Evolutionary conservation across 2,797 vertebrate species (phyloP), one percentile per base, ranked within the genome.

Genomic region (Tokudaia tokunoshimensis): DNA sequence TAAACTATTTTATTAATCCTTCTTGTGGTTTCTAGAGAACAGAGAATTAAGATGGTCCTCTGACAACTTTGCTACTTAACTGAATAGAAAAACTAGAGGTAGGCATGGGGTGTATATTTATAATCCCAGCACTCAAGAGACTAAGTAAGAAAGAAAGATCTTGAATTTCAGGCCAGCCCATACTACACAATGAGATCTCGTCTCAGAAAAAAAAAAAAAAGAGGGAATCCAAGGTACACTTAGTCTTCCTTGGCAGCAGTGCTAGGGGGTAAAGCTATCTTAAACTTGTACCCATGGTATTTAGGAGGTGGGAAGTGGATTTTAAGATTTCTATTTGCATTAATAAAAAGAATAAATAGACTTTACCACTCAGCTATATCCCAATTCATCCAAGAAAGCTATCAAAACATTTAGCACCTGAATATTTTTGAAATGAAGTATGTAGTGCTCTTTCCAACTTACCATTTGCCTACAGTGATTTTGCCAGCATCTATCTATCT

Each of bases 401-500:
- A 47, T 79, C 31, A 37, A 78, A 96, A 93, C 50, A 78, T 82
- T 94, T 47, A 37, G 1, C 44, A 82, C 86, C 65, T 85, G 7
- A 95, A 80, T 10, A 37, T 94, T 72, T 94, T 80, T 91, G 50
- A 91, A 95, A 87, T 94, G 19, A 72, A 92, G 57, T 83, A 88
- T 20, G 12, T 47, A 85, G 47, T 86, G 65, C 24, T 90, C 94
- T 92, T 94, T 52, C 44, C 20, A 94, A 95, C 99, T 97, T 99
- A 99, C 99, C 99, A 99, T 99, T 99, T 99, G 99, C 99, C 99
- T 99, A 99, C 99, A 99, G 97, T 99, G 99, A 98, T 99, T 99
- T 98, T 99, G 99, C 99, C 99, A 99, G 98, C 99, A 99, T 98
- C 99, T 99, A 98, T 99, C 99, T 96, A 99, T 99, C 99, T 99